Percentiles rank a stretch among this genome's conserved stretches.
These are phyloP conservation scores for Grapholita molesta DNA, from an alignment of 1,140 invertebrate species.

Conservation along the genomic window DNA sequence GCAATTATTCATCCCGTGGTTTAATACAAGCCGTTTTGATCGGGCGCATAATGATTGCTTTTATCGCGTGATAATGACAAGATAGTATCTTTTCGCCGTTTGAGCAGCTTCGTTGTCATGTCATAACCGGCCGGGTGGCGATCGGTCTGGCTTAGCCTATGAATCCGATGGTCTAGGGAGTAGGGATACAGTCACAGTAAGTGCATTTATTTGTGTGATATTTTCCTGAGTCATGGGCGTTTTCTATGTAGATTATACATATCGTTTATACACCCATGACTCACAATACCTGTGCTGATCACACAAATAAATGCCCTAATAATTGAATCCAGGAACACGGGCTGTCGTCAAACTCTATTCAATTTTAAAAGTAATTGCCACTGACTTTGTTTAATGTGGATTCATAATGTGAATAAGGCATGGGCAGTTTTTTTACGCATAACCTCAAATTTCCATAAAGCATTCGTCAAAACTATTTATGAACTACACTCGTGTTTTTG, in stretches of 20 bases:
- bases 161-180: too few relatives aligned
- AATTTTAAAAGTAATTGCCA: background rate
- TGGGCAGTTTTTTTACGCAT: background rate
- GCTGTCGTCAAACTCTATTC: too few relatives aligned
- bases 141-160: background rate
- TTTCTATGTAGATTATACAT: too few relatives aligned
- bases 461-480: background rate
- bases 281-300: too few relatives aligned
- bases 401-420: too few relatives aligned
- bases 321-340: too few relatives aligned
- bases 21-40: background rate
- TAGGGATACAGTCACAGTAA: too few relatives aligned
- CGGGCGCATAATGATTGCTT: background rate
- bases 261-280: too few relatives aligned
- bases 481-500: slow-evolving; percentile 11
- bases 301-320: too few relatives aligned
- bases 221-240: too few relatives aligned
- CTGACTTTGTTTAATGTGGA: background rate
- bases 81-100: background rate
- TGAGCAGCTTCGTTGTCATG: background rate
- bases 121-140: background rate
- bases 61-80: background rate
- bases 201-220: too few relatives aligned
- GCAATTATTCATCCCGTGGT: background rate
- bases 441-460: background rate